A percentile compares a stretch with the other conserved stretches of the same genome.
phyloP scores from a whole-genome alignment of 2,888 invertebrate genomes.

The Augochlorella aurata region DNA sequence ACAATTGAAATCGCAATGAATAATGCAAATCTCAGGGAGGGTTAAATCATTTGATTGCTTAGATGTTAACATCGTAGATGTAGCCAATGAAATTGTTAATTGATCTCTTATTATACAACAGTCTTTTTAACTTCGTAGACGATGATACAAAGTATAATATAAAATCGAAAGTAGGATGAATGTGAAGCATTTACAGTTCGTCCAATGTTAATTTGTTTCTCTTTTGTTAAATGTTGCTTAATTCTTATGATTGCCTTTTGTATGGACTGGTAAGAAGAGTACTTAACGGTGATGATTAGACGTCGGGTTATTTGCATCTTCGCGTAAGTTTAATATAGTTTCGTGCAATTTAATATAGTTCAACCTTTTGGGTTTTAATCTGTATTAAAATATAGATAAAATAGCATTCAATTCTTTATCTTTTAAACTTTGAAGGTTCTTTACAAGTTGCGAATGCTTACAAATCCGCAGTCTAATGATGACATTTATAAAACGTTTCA shows the following conservation, averaged over 20 bases:
- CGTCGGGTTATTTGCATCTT: not conserved
- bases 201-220: not conserved
- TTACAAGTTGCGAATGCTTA: not conserved
- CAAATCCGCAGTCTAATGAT: not conserved
- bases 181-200: not conserved
- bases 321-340: too few relatives aligned
- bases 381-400: too few relatives aligned
- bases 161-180: conserved; percentile 6
- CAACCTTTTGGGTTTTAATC: too few relatives aligned
- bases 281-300: conserved; percentile 6
- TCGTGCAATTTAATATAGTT: too few relatives aligned
- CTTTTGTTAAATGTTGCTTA: conserved; percentile 18
- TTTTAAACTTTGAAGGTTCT: not conserved
- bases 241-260: conserved; percentile 18
- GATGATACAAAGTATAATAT: not conserved
- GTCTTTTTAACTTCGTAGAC: conserved; percentile 15
- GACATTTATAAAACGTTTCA: conserved; percentile 25
- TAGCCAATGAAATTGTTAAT: conserved; percentile 6
- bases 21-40: not conserved
- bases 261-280: conserved; percentile 14
- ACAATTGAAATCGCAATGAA: not conserved
- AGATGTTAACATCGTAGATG: not conserved
- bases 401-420: not conserved
- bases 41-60: not conserved
- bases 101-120: not conserved